Evolutionary conservation across 2,797 vertebrate species (phyloP).

Genomic region (Neostethus bicornis): DNA sequence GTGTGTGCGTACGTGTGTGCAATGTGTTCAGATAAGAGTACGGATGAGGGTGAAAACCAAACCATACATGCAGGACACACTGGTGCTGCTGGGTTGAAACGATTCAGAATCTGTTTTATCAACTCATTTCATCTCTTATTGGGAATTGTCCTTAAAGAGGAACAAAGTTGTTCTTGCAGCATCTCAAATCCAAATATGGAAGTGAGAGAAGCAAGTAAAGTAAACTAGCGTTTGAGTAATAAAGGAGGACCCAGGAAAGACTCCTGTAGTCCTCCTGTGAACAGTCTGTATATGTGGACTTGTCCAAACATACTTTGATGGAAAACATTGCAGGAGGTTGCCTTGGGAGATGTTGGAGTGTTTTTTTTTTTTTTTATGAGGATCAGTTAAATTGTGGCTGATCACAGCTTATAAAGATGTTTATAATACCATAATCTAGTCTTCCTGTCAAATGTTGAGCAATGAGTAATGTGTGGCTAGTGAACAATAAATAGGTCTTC

Average conservation of each 20-base stretch:
- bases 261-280: conserved; percentile 44
- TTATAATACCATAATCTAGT: neutral
- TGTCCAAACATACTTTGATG: conserved; percentile 72
- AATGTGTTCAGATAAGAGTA: conserved; percentile 16
- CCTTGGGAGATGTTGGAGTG: conserved; percentile 35
- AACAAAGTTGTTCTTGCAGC: conserved; percentile 43
- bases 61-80: conserved; percentile 45
- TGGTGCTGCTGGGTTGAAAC: conserved; percentile 23
- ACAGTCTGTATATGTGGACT: conserved; percentile 63
- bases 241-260: conserved; percentile 21
- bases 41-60: conserved; percentile 12
- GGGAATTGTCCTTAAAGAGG: conserved; percentile 72
- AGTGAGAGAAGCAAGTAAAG: conserved; percentile 52
- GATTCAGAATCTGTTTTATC: conserved; percentile 6
- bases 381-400: conserved; percentile 20
- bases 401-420: conserved; percentile 10
- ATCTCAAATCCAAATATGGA: conserved; percentile 71
- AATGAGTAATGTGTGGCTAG: conserved; percentile 5
- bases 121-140: conserved; percentile 15
- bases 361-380: conserved; percentile 38
- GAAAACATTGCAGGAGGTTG: conserved; percentile 49
- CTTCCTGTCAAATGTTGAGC: conserved; percentile 23
- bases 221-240: conserved; percentile 61
- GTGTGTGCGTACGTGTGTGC: conserved; percentile 14
- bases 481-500: conserved; percentile 20